Percentiles rank a stretch among this genome's conserved stretches.
These are phyloP conservation scores for Scortum barcoo DNA, from an alignment of 2,113 vertebrate species.

Conservation along the genomic window DNA sequence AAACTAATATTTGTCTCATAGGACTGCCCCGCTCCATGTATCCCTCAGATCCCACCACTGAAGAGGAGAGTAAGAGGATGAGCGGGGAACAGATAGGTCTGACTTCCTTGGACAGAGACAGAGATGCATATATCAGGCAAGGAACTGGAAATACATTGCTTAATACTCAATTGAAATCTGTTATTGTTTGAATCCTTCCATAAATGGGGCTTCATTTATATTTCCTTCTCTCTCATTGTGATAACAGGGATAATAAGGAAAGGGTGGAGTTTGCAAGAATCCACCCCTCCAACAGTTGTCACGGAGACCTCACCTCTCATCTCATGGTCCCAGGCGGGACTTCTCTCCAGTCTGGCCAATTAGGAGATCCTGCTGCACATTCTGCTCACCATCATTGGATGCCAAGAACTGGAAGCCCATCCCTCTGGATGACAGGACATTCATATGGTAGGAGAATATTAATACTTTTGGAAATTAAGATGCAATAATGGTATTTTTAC, in stretches of 20 bases:
- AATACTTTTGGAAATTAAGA: conserved; percentile 16
- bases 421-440: conserved; percentile 97
- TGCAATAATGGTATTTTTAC: background rate
- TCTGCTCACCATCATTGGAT: conserved; percentile 95
- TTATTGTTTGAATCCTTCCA: background rate
- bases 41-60: conserved; percentile 86
- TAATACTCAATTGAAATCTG: background rate
- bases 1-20: conserved; percentile 65
- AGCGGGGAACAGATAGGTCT: conserved; percentile 92
- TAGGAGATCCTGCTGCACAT: conserved; percentile 89
- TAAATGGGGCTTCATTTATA: background rate
- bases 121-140: conserved; percentile 93
- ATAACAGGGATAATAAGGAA: conserved; percentile 93
- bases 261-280: conserved; percentile 94
- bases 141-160: conserved; percentile 12
- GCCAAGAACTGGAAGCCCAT: conserved; percentile 95
- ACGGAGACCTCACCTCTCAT: conserved; percentile 93
- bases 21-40: conserved; percentile 85
- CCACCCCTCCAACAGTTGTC: conserved; percentile 91
- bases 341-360: conserved; percentile 90
- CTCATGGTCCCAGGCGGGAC: conserved; percentile 92
- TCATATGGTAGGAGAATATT: conserved; percentile 87
- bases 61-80: conserved; percentile 91
- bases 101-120: conserved; percentile 84
- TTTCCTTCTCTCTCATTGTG: conserved; percentile 13